Percentiles rank a stretch among this genome's conserved stretches.
phyloP scores from a whole-genome alignment of 2,113 vertebrate genomes.

The Acrocephalus kingi region DNA sequence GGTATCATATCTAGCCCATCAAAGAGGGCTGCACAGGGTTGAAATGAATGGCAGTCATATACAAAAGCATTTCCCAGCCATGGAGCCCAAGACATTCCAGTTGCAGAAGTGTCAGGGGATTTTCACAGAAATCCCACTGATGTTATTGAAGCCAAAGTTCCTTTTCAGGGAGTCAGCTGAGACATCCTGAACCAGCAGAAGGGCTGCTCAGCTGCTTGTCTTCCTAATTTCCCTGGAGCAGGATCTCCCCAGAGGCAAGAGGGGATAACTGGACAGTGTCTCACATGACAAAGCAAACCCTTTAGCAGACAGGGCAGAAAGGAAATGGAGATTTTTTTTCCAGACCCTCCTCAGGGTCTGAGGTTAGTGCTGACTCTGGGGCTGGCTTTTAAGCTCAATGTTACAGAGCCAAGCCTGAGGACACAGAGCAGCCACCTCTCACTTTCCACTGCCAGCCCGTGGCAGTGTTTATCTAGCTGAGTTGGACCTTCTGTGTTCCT shows the following conservation, averaged over 20 bases:
- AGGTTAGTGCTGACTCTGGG: neutral
- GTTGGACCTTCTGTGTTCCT: neutral
- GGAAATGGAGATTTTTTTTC: neutral
- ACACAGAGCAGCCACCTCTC: rapidly evolving
- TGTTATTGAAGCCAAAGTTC: neutral
- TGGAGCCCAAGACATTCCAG: neutral
- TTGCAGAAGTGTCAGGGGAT: neutral
- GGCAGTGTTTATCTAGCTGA: neutral
- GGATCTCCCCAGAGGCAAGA: neutral
- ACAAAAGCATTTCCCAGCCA: neutral
- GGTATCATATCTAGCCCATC: neutral
- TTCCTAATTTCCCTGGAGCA: neutral
- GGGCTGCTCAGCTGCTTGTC: neutral
- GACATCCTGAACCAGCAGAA: neutral
- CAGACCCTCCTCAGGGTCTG: neutral
- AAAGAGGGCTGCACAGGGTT: neutral
- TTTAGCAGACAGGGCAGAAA: neutral
- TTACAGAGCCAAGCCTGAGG: neutral
- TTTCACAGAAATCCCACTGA: neutral
- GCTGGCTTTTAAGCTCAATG: neutral
- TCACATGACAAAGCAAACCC: neutral
- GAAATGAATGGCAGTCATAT: neutral
- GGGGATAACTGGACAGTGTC: neutral
- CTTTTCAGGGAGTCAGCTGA: neutral
- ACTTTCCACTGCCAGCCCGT: neutral